Conservation (phyloP, 2,113 vertebrate species). For the Dasyprocta punctata region DNA sequence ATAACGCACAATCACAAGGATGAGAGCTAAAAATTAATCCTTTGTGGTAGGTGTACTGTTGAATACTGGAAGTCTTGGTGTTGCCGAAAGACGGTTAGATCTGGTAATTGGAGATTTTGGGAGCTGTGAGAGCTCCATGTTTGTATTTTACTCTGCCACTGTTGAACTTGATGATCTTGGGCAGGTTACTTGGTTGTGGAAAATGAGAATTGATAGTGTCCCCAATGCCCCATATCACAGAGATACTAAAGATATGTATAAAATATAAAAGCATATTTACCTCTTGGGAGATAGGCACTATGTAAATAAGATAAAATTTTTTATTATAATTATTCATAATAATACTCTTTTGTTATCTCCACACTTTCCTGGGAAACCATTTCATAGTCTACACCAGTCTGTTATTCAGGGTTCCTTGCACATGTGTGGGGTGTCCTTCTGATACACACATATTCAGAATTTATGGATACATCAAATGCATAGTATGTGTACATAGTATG, state of each 20-base stretch:
- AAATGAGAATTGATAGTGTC: conserved; percentile 28
- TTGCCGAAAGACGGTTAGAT: conserved; percentile 37
- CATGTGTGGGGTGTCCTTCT: conserved; percentile 81
- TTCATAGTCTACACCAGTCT: conserved; percentile 80
- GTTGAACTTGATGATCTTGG: not conserved
- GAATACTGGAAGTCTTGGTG: conserved; percentile 67
- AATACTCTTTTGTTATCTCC: conserved; percentile 73
- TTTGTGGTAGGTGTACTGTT: conserved; percentile 70
- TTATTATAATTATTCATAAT: conserved; percentile 57
- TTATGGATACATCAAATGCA: conserved; percentile 83
- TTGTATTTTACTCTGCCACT: not conserved
- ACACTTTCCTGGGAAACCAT: conserved; percentile 80
- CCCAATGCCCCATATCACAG: conserved; percentile 3
- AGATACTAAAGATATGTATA: conserved; percentile 36
- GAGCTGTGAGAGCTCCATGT: not conserved
- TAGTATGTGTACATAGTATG: conserved; percentile 84
- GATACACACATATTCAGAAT: conserved; percentile 82
- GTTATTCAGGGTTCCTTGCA: conserved; percentile 78
- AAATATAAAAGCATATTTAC: conserved; percentile 70
- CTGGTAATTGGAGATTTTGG: not conserved
- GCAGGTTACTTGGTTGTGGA: conserved; percentile 18
- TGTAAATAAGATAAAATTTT: conserved; percentile 77
- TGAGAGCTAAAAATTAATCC: conserved; percentile 72
- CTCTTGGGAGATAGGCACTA: conserved; percentile 81
- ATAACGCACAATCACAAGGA: conserved; percentile 39